Percentiles rank a stretch among this genome's conserved stretches.
These are phyloP conservation scores for Gonioctena quinquepunctata DNA, from an alignment of 1,140 invertebrate genomes.

Conservation along the genomic window DNA sequence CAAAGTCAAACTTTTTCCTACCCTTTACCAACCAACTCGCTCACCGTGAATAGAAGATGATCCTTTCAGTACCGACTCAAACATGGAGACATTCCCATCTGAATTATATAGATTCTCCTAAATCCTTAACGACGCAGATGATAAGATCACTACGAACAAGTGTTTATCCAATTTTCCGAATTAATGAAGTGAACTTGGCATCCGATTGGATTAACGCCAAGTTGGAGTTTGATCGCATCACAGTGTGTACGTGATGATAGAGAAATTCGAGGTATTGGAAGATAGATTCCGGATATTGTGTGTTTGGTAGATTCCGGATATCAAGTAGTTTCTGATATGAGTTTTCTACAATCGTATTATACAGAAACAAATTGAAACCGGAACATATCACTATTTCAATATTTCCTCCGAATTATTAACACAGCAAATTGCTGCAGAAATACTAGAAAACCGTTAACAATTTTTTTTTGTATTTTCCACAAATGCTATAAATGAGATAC, in stretches of 20 bases:
- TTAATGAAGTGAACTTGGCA: conserved; percentile 15
- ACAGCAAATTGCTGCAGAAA: no score
- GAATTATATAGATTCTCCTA: neutral
- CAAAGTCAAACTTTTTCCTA: no score
- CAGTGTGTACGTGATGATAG: neutral
- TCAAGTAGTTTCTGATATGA: no score
- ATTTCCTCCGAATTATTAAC: no score
- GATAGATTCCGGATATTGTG: no score
- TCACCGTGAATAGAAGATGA: neutral
- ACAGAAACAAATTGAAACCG: no score
- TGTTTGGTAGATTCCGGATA: no score
- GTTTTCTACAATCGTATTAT: no score
- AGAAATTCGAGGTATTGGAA: neutral
- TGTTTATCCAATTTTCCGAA: conserved; percentile 19
- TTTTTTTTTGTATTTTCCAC: no score
- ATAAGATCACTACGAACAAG: conserved; percentile 5
- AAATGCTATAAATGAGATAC: no score
- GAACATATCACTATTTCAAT: no score
- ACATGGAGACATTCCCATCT: neutral
- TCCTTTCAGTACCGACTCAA: neutral
- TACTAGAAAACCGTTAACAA: no score
- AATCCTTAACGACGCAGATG: neutral
- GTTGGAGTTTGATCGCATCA: conserved; percentile 1
- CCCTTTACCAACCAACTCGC: neutral
- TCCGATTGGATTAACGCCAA: conserved; percentile 1